A percentile compares a stretch with the other conserved stretches of the same genome.
Evolutionary conservation across 2,888 invertebrate species (phyloP).

Genomic region (Kryphioiulus occultus): DNA sequence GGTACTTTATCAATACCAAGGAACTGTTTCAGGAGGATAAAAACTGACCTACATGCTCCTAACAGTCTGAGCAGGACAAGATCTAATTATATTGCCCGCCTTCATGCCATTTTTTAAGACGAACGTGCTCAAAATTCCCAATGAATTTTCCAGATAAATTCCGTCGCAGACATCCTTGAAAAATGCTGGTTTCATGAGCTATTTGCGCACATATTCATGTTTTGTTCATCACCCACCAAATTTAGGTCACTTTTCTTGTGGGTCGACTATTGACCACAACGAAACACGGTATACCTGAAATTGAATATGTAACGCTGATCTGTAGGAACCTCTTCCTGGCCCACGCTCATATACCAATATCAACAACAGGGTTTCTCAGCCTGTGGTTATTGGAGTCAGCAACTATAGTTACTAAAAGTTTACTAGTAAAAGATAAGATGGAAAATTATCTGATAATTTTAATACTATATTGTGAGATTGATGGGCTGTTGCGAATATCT

Average conservation of each 20-base stretch:
- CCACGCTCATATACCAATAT: neutral
- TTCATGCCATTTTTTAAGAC: neutral
- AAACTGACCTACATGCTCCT: conserved; percentile 3
- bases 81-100: conserved; percentile 17
- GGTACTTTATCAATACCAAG: neutral
- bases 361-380: no score
- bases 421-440: no score
- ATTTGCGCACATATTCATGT: neutral
- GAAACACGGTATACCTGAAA: neutral
- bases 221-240: neutral
- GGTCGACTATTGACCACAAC: neutral
- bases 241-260: neutral
- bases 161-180: neutral
- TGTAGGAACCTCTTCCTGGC: neutral
- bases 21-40: conserved; percentile 9
- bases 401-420: no score
- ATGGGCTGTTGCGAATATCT: no score
- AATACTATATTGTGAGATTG: no score
- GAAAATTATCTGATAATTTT: no score
- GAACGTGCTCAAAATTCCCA: conserved; percentile 3
- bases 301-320: neutral
- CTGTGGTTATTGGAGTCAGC: no score
- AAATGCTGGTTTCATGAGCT: conserved; percentile 4
- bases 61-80: conserved; percentile 16
- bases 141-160: neutral